These are phyloP conservation scores for Chromoteleia sp. DNA, from an alignment of 2,888 invertebrate genomes.

Conservation along the genomic window DNA sequence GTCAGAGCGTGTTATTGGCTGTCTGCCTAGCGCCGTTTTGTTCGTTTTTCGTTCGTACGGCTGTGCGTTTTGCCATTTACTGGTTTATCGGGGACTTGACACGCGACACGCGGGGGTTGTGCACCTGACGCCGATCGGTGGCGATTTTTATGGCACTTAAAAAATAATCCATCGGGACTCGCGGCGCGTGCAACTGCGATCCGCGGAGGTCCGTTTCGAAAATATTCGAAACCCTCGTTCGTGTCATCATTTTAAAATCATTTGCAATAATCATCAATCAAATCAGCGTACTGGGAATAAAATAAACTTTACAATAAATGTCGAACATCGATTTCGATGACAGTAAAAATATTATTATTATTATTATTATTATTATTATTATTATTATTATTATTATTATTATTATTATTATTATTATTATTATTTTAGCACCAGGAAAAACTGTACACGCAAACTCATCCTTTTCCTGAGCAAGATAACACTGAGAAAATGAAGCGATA, in stretches of 20 bases:
- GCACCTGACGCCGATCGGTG: slow-evolving; percentile 79
- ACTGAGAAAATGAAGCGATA: neutral
- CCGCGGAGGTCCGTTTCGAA: slow-evolving; percentile 27
- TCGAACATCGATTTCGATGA: slow-evolving; percentile 24
- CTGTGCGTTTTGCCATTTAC: slow-evolving; percentile 75
- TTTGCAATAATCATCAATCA: slow-evolving; percentile 41
- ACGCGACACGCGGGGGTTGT: slow-evolving; percentile 77
- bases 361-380: slow-evolving; percentile 3
- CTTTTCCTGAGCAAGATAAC: too few species aligned
- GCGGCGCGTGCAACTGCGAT: slow-evolving; percentile 28
- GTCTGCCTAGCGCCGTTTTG: slow-evolving; percentile 74
- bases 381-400: neutral
- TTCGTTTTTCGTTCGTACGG: slow-evolving; percentile 74
- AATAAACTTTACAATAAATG: slow-evolving; percentile 41
- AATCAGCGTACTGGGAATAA: slow-evolving; percentile 9
- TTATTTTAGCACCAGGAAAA: too few species aligned
- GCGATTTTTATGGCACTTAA: slow-evolving; percentile 77
- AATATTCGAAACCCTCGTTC: slow-evolving; percentile 24
- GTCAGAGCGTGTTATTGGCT: slow-evolving; percentile 79
- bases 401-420: too few species aligned
- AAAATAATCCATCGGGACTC: slow-evolving; percentile 62
- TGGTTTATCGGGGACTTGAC: slow-evolving; percentile 78
- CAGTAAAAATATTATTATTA: slow-evolving; percentile 12
- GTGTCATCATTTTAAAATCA: slow-evolving; percentile 58
- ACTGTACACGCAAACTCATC: too few species aligned